Evolutionary conservation across 2,113 vertebrate genomes (phyloP), one percentile per base, ranked within the genome.

Genomic region (Larimichthys crocea): DNA sequence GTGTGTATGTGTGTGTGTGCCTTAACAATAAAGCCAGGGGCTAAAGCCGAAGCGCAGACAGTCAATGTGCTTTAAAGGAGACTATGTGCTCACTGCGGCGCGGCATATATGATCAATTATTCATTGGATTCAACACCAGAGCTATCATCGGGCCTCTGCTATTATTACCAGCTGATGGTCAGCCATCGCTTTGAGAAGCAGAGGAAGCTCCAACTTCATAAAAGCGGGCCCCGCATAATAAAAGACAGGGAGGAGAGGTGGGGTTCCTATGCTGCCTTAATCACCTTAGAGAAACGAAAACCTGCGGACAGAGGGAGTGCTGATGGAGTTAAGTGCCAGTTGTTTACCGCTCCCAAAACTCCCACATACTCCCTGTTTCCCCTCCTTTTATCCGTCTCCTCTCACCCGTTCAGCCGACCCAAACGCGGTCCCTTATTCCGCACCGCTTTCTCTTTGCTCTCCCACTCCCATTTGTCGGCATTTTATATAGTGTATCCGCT

Each of bases 101-200:
- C 76, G 10, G 83, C 73, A 79, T 80, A 73, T 87, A 92, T 53
- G 65, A 89, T 95, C 83, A 90, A 93, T 94, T 94, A 94, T 94
- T 94, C 90, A 94, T 89, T 15, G 66, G 70, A 74, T 88, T 86
- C 82, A 88, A 88, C 88, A 82, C 53, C 84, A 86, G 84, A 66
- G 85, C 83, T 78, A 85, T 88, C 88, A 86, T 90, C 91, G 75
- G 79, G 76, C 64, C 3, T 52, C 73, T 14, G 14, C 77, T 84
- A 60, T 88, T 92, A 90, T 85, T 77, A 88, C 65, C 62, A 55
- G 72, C 50, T 29, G 74, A 89, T 75, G 79, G 88, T 90, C 89
- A 86, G 86, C 80, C 76, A 66, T 86, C 86, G 79, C 70, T 83
- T 73, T 35, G 24, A 79, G 56, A 64, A 2, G 52, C 12, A 64